phyloP scores from a whole-genome alignment of 2,888 invertebrate species.

The Hydrotaea cyrtoneurina region DNA sequence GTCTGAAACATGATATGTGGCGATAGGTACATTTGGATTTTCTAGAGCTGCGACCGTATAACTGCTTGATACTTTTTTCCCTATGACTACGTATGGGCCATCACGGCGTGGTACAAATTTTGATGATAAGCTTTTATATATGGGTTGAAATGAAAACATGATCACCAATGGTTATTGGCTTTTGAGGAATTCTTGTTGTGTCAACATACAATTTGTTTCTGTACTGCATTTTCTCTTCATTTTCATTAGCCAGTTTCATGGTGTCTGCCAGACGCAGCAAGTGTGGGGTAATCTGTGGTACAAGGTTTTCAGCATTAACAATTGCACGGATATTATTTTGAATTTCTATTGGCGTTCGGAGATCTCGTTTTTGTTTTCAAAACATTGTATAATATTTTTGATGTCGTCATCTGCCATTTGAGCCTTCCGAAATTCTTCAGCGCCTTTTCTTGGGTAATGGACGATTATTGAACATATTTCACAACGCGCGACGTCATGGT shows the following conservation, averaged over 20 bases:
- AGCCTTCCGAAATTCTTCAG: slow-evolving; percentile 55
- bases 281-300: slow-evolving; percentile 46
- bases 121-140: not conserved
- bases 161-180: slow-evolving; percentile 2
- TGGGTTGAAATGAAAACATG: slow-evolving; percentile 19
- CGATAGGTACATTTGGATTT: not conserved
- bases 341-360: slow-evolving; percentile 72
- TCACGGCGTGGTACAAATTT: slow-evolving; percentile 30
- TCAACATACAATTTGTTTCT: slow-evolving; percentile 64
- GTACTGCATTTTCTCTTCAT: slow-evolving; percentile 69
- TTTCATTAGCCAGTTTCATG: slow-evolving; percentile 30
- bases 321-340: slow-evolving; percentile 69
- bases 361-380: slow-evolving; percentile 68
- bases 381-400: slow-evolving; percentile 51
- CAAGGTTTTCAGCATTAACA: slow-evolving; percentile 66
- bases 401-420: slow-evolving; percentile 69
- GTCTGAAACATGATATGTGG: not conserved
- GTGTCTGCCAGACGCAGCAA: slow-evolving; percentile 23
- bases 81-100: slow-evolving; percentile 8
- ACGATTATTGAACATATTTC: slow-evolving; percentile 43
- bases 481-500: slow-evolving; percentile 19
- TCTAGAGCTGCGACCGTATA: not conserved
- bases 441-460: slow-evolving; percentile 61
- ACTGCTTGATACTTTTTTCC: not conserved
- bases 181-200: not conserved